phyloP scores from a whole-genome alignment of 2,113 vertebrate species.

The Heterocephalus glaber region DNA sequence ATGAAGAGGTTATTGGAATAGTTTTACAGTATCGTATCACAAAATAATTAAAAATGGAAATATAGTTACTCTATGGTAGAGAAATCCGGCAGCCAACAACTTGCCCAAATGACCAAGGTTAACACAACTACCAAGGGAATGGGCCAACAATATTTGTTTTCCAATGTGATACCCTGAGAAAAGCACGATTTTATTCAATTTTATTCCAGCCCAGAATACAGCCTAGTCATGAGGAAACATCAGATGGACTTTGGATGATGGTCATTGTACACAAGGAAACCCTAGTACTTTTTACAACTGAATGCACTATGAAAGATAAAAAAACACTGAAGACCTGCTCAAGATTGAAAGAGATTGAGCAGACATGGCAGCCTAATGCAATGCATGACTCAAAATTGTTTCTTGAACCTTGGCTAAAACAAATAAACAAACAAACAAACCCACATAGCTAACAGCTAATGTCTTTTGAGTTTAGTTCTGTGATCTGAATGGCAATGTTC shows the following conservation, averaged over 20 bases:
- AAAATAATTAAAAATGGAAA: slow-evolving; percentile 11
- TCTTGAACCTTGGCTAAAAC: neutral
- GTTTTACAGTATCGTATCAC: neutral
- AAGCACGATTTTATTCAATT: neutral
- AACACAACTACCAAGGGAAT: neutral
- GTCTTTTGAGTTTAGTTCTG: neutral
- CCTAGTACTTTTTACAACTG: neutral
- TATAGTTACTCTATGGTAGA: neutral
- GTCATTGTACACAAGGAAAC: neutral
- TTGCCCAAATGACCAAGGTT: neutral
- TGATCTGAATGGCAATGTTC: neutral
- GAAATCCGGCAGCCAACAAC: neutral
- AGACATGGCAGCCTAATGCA: neutral
- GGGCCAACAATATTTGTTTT: neutral
- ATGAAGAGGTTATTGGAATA: neutral
- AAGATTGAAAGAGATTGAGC: neutral
- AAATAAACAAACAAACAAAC: neutral
- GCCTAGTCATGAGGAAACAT: neutral
- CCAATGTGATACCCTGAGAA: neutral
- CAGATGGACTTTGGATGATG: neutral
- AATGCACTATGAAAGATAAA: neutral
- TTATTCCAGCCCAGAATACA: neutral
- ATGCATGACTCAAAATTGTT: neutral
- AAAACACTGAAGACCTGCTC: neutral
- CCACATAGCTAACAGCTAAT: neutral